These are phyloP conservation scores for Dromaius novaehollandiae DNA, from an alignment of 2,113 vertebrate species.

Conservation along the genomic window DNA sequence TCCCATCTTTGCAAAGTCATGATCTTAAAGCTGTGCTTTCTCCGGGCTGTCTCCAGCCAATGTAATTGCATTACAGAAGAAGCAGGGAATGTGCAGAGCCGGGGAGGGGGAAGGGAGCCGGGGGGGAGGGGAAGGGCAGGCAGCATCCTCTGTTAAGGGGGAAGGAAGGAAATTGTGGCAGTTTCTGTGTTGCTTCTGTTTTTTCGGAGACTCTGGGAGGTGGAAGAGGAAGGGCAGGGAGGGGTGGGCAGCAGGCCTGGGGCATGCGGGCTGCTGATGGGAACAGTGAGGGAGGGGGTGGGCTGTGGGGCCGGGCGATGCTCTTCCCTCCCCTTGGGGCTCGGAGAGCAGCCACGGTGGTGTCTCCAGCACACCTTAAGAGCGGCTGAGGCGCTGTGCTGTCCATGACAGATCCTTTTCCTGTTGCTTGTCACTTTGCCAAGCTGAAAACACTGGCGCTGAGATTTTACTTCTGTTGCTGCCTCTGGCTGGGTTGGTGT, in stretches of 20 bases:
- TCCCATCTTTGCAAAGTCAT: background rate
- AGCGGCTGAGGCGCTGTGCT: accelerated
- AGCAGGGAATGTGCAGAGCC: background rate
- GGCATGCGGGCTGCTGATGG: background rate
- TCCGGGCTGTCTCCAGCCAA: background rate
- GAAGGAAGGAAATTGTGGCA: background rate
- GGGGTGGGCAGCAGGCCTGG: background rate
- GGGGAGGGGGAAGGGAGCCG: accelerated
- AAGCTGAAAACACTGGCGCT: background rate
- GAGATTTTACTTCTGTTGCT: constrained; percentile 5
- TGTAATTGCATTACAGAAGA: background rate
- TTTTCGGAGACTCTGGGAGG: background rate
- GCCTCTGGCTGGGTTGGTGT: background rate
- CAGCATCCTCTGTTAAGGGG: background rate
- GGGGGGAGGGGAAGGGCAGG: constrained; percentile 38
- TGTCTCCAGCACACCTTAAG: background rate
- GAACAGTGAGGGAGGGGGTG: background rate
- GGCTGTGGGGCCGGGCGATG: background rate
- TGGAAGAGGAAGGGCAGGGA: background rate
- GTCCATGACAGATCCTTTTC: background rate
- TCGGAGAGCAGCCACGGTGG: background rate
- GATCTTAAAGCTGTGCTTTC: background rate
- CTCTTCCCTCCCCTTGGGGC: background rate
- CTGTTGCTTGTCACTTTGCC: background rate
- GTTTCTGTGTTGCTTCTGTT: background rate